phyloP scores from a whole-genome alignment of 1,140 invertebrate genomes.

The Wiebesia pumilae region DNA sequence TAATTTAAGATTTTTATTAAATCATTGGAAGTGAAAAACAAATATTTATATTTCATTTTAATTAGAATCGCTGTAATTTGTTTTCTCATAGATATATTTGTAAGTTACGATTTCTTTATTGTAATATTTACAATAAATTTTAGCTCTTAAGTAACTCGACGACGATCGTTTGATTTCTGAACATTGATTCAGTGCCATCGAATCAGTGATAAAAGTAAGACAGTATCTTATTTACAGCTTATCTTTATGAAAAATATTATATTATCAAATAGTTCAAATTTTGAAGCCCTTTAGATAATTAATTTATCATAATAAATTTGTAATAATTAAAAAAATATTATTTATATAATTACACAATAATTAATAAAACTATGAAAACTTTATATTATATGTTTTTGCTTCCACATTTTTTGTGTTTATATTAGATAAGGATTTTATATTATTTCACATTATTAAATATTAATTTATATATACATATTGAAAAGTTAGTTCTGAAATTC shows the following conservation, averaged over 20 bases:
- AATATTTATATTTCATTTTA: constrained; percentile 10
- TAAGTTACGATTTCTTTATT: constrained; percentile 49
- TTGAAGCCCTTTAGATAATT: not conserved
- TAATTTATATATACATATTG: not conserved
- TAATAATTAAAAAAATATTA: not conserved
- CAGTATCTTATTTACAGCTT: constrained; percentile 42
- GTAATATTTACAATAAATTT: constrained; percentile 46
- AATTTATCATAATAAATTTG: not conserved
- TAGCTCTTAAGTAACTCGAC: constrained; percentile 36
- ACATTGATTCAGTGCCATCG: constrained; percentile 41
- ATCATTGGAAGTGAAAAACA: constrained; percentile 6
- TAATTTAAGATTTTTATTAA: constrained; percentile 28
- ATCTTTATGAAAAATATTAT: constrained; percentile 41
- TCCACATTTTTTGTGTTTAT: not conserved
- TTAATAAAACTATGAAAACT: not conserved
- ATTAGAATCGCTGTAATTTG: constrained; percentile 43
- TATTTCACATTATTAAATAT: not conserved
- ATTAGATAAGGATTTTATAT: not conserved
- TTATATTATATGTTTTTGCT: not conserved
- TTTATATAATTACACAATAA: not conserved
- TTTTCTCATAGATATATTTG: constrained; percentile 44
- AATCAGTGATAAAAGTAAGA: constrained; percentile 47
- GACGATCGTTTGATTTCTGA: constrained; percentile 35
- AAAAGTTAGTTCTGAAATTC: not conserved
- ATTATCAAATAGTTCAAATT: not conserved